Base-by-base conservation (phyloP, 1,140 invertebrate species). In the Andrena cerasifolii region DNA sequence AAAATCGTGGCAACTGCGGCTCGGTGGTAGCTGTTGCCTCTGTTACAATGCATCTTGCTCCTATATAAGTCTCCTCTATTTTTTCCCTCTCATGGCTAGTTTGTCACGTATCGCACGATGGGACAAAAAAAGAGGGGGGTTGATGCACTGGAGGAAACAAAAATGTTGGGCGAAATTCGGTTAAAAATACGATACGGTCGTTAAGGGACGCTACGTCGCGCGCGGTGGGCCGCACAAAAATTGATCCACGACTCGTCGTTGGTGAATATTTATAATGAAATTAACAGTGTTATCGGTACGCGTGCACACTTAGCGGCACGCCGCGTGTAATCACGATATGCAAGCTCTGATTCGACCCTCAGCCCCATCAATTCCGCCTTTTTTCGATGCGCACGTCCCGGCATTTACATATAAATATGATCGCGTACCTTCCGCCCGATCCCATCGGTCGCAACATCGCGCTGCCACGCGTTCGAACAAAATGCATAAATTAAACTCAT, bases 331-430 rank as follows among this genome's bases (percentile, higher is more conserved):
- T 74, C 62, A 66, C 49, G 21, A 56, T 40, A 40, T 66, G 61
- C 61, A 66, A 74, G 62, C 56, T 74, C 66, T 74, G 49, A 66
- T 74, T 68, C 40, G 43, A 49, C 43, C 31, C 18, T 21, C 53
- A 28, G 40, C 6, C 28, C 28, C 40, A 68, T 66, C 63, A 58
- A 76, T 76, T 76, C 43, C n/a, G 14, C 31, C 33, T 76, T 54
- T 68, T 67, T 67, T n/a, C 53, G 10, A 58, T 26, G 53, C 56
- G 53, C 47, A 65, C 67, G 67, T 67, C 63, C 54, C 58, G 61
- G 36, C 49, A 83, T 83, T 83, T 83, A 76, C 82, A 83, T 83
- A 83, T 82, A 83, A 83, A 83, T 83, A 83, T 82, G 75, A 56
- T 62, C 51, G 76, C 45, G 72, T 54, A 74, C 74, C 62, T 56